phyloP scores from a whole-genome alignment of 2,888 invertebrate species.

The Lypha dubia region DNA sequence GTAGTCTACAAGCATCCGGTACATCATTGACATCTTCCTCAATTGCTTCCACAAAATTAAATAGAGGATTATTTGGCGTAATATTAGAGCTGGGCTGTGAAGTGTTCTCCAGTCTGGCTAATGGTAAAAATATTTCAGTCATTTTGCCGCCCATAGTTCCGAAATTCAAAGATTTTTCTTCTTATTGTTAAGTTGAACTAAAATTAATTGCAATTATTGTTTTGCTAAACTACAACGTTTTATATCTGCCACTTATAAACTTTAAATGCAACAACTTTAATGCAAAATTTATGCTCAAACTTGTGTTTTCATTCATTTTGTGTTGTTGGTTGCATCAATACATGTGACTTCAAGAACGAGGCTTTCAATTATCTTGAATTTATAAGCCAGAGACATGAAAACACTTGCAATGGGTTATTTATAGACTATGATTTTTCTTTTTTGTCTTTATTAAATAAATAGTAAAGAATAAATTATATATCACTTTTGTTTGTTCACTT shows the following conservation, averaged over 20 bases:
- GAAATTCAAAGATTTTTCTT: background rate
- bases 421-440: constrained; percentile 46
- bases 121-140: background rate
- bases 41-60: constrained; percentile 61
- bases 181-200: background rate
- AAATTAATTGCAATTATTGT: background rate
- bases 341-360: constrained; percentile 71
- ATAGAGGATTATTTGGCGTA: constrained; percentile 17
- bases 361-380: constrained; percentile 61
- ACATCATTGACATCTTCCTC: constrained; percentile 37
- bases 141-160: constrained; percentile 21
- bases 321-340: constrained; percentile 22
- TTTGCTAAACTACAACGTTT: constrained; percentile 57
- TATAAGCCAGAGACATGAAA: constrained; percentile 5
- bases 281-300: constrained; percentile 49
- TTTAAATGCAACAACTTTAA: constrained; percentile 57
- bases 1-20: constrained; percentile 45
- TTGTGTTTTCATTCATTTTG: constrained; percentile 26
- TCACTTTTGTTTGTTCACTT: constrained; percentile 61
- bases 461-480: constrained; percentile 42
- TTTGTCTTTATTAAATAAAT: constrained; percentile 12
- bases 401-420: constrained; percentile 46
- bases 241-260: constrained; percentile 64
- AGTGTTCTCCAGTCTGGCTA: constrained; percentile 21
- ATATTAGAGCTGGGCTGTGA: background rate